A percentile compares a stretch with the other conserved stretches of the same genome.
Conservation (phyloP, 2,888 invertebrate species). For the Caenorhabditis sp. region DNA sequence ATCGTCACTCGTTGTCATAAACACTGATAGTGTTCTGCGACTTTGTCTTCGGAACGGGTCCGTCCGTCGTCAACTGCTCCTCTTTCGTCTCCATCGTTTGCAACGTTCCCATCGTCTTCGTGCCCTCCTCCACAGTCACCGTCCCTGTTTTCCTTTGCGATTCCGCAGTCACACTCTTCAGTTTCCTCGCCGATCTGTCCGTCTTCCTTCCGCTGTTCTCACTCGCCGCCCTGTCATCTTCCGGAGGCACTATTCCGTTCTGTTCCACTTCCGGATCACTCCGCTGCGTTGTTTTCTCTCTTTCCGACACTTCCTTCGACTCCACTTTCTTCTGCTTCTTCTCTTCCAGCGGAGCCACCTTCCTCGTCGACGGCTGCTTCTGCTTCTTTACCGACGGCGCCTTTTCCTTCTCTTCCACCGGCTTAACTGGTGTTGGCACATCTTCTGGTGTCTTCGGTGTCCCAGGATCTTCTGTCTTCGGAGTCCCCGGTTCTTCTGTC, state of each 20-base stretch:
- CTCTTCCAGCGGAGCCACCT: background rate
- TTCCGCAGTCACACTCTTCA: background rate
- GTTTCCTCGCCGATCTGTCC: background rate
- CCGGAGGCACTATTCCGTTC: background rate
- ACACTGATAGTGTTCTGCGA: too few species aligned
- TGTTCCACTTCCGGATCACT: background rate
- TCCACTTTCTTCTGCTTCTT: background rate
- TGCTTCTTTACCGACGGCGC: too few species aligned
- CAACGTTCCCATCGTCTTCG: background rate
- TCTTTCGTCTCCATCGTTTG: background rate
- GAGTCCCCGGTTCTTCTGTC: background rate
- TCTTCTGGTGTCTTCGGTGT: background rate
- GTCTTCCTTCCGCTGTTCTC: background rate
- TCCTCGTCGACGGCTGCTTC: too few species aligned
- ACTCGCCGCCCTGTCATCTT: background rate
- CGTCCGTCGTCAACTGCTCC: background rate
- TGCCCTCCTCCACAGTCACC: conserved; percentile 4
- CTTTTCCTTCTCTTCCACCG: background rate
- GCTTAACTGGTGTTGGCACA: background rate
- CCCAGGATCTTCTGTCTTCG: too few species aligned
- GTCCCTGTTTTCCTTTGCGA: conserved; percentile 2
- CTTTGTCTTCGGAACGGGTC: too few species aligned
- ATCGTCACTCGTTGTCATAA: too few species aligned
- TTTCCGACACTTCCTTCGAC: background rate
- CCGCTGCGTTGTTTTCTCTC: background rate